phyloP scores from a whole-genome alignment of 2,888 invertebrate genomes.

The Salpingus planirostris region DNA sequence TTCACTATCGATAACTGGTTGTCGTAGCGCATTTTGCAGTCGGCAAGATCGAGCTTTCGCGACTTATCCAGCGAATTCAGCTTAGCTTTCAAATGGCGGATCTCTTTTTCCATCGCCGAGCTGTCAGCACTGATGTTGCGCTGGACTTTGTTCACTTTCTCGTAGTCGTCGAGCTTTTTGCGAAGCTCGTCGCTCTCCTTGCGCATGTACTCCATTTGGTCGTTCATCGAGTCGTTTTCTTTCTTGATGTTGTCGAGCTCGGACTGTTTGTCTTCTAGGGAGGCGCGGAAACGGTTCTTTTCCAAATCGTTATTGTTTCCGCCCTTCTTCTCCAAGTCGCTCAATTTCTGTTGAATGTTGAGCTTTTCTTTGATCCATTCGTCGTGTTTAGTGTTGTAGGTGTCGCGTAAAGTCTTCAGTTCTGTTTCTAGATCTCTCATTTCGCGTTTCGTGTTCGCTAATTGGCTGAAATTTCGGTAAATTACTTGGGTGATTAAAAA shows the following conservation, averaged over 20 bases:
- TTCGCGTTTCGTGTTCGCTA: constrained; percentile 54
- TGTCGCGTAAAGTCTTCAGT: constrained; percentile 55
- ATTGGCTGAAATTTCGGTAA: constrained; percentile 43
- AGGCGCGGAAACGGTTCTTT: constrained; percentile 56
- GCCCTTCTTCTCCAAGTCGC: constrained; percentile 30
- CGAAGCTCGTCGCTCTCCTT: constrained; percentile 72
- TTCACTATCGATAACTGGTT: constrained; percentile 71
- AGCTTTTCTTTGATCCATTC: constrained; percentile 67
- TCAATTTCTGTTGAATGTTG: constrained; percentile 51
- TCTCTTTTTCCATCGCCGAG: constrained; percentile 64
- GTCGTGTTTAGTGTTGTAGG: constrained; percentile 55
- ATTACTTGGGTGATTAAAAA: constrained; percentile 1
- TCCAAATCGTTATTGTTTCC: constrained; percentile 45
- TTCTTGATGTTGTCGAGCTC: constrained; percentile 62
- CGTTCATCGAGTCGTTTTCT: constrained; percentile 57
- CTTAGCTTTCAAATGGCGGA: constrained; percentile 55
- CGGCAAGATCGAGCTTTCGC: constrained; percentile 68
- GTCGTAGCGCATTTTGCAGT: constrained; percentile 77
- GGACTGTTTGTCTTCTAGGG: constrained; percentile 64
- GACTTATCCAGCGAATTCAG: constrained; percentile 57
- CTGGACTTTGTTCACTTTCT: constrained; percentile 75
- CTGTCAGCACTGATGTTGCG: constrained; percentile 69
- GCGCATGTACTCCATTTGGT: constrained; percentile 63
- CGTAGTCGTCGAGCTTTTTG: constrained; percentile 75
- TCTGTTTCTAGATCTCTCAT: constrained; percentile 53